Conservation (phyloP, 2,797 vertebrate species). For the Peromyscus attwateri region DNA sequence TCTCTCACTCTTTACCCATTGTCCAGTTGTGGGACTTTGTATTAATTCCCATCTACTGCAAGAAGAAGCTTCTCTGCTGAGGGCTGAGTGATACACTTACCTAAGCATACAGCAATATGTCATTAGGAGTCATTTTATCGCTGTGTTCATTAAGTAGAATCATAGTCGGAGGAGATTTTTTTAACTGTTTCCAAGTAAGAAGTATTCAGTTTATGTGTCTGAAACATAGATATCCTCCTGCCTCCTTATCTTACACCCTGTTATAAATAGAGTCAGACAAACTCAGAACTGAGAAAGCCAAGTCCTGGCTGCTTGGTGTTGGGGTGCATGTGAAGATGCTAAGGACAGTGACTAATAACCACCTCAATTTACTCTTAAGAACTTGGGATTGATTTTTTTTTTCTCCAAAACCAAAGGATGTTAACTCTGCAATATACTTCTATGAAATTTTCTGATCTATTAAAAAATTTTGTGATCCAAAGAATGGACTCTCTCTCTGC, state of each 20-base stretch:
- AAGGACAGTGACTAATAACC: not conserved
- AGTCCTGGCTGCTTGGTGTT: not conserved
- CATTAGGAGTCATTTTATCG: not conserved
- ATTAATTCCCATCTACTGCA: not conserved
- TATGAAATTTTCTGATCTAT: not conserved
- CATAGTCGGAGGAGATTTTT: not conserved
- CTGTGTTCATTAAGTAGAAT: not conserved
- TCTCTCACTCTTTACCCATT: not conserved
- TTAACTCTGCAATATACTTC: not conserved
- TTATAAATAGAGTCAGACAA: not conserved
- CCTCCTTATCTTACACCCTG: not conserved
- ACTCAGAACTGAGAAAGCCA: conserved; percentile 4
- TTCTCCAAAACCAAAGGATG: not conserved
- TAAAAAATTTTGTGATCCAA: not conserved
- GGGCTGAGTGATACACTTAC: not conserved
- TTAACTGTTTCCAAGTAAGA: not conserved
- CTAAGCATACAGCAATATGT: too few relatives aligned
- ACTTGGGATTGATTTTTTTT: not conserved
- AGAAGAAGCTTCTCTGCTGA: not conserved
- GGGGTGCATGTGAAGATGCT: not conserved
- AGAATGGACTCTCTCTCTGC: not conserved
- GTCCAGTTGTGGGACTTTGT: not conserved
- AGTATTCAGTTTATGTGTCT: not conserved
- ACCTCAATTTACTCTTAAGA: not conserved
- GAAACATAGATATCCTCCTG: not conserved